A percentile compares a stretch with the other conserved stretches of the same genome.
These are phyloP conservation scores for Beris chalybata DNA, from an alignment of 2,888 invertebrate genomes.

Conservation along the genomic window DNA sequence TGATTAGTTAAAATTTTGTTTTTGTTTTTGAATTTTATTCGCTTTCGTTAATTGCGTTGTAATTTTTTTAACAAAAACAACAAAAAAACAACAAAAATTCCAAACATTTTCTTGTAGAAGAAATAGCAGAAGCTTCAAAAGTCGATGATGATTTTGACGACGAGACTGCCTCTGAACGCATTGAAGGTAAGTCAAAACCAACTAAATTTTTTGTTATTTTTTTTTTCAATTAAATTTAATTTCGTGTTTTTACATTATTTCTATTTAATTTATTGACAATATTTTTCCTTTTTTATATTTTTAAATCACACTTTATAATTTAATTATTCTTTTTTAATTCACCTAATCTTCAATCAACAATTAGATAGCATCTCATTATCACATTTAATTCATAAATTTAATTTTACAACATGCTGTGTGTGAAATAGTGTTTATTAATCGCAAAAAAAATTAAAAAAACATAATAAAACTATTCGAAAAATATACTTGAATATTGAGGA, in stretches of 20 bases:
- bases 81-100: background rate
- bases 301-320: background rate
- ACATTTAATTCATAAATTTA: background rate
- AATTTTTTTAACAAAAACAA: background rate
- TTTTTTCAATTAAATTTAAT: background rate
- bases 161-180: conserved; percentile 24
- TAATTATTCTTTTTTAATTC: background rate
- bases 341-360: background rate
- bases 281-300: background rate
- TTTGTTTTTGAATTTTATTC: conserved; percentile 12
- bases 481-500: background rate
- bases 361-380: background rate
- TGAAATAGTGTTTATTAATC: conserved; percentile 33
- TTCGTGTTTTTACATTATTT: background rate
- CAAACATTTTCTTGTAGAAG: conserved; percentile 35
- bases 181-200: conserved; percentile 34
- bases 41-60: conserved; percentile 16
- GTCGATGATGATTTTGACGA: conserved; percentile 25
- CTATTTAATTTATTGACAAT: background rate
- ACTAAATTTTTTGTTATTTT: background rate
- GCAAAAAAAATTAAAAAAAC: background rate
- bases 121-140: conserved; percentile 33
- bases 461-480: background rate
- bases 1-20: background rate
- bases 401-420: conserved; percentile 38